Conservation (phyloP, 35 echinoderm and acorn worm species). For the Eucidaris tribuloides region DNA sequence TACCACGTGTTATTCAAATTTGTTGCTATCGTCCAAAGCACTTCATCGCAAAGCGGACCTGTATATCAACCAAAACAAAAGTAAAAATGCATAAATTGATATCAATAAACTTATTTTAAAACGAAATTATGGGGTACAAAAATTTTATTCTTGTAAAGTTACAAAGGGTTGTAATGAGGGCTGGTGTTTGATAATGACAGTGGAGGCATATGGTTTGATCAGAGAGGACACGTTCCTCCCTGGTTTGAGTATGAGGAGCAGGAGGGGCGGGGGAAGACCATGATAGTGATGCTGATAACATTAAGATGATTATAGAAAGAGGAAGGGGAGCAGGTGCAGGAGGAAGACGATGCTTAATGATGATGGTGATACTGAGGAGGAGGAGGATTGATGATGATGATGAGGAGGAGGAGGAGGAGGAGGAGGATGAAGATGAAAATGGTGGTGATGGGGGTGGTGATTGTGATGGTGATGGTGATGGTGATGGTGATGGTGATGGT, state of each 20-base stretch:
- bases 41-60: slow-evolving; percentile 52
- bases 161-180: too few relatives aligned
- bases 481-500: too few relatives aligned
- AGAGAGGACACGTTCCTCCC: too few relatives aligned
- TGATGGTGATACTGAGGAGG: background rate
- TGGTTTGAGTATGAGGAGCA: too few relatives aligned
- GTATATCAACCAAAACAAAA: background rate
- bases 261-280: background rate
- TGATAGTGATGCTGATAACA: background rate
- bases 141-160: too few relatives aligned
- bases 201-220: background rate
- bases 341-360: background rate
- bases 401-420: too few relatives aligned
- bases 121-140: background rate
- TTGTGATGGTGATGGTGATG: too few relatives aligned
- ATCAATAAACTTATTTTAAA: background rate
- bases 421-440: too few relatives aligned
- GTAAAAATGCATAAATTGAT: background rate
- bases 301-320: background rate
- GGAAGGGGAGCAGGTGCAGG: background rate
- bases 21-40: slow-evolving; percentile 14
- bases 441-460: too few relatives aligned
- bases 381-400: background rate
- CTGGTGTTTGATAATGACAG: too few relatives aligned
- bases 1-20: background rate